Percentiles rank a stretch among this genome's conserved stretches.
These are phyloP conservation scores for Pogonophryne albipinna DNA, from an alignment of 2,797 vertebrate species.

Conservation along the genomic window DNA sequence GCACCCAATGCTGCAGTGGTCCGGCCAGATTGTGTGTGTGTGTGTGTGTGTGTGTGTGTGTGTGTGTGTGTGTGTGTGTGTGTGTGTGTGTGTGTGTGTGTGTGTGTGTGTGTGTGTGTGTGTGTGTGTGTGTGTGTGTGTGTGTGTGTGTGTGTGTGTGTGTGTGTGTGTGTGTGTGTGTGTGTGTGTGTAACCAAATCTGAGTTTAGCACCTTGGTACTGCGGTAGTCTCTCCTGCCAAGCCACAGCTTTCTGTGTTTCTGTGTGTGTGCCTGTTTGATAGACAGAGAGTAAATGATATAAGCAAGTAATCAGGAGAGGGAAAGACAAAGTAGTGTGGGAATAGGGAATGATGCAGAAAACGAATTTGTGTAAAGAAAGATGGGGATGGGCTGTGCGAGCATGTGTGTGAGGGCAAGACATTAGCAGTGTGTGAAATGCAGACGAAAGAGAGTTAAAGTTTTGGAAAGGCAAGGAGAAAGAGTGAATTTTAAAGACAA, in stretches of 20 bases:
- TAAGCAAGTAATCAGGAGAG: conserved; percentile 30
- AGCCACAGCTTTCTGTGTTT: conserved; percentile 36
- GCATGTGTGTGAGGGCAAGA: not conserved
- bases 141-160: conserved; percentile 5
- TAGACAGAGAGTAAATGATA: conserved; percentile 13
- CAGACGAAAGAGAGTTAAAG: conserved; percentile 5
- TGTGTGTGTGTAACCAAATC: conserved; percentile 50
- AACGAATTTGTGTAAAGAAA: conserved; percentile 36
- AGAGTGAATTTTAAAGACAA: conserved; percentile 8
- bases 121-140: conserved; percentile 5
- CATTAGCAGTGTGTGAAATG: not conserved
- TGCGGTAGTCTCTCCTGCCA: conserved; percentile 61
- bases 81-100: conserved; percentile 5
- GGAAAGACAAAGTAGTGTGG: conserved; percentile 22
- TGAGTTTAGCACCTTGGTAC: conserved; percentile 52
- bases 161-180: too few species aligned
- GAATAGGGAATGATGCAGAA: conserved; percentile 28
- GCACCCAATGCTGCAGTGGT: conserved; percentile 64
- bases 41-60: conserved; percentile 19
- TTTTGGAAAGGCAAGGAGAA: not conserved
- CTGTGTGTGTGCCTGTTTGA: not conserved
- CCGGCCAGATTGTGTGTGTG: conserved; percentile 20
- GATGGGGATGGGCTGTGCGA: conserved; percentile 7
- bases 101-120: conserved; percentile 5
- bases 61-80: conserved; percentile 5